Base-by-base conservation (phyloP, 2,888 invertebrate species). In the Priapulus caudatus region DNA sequence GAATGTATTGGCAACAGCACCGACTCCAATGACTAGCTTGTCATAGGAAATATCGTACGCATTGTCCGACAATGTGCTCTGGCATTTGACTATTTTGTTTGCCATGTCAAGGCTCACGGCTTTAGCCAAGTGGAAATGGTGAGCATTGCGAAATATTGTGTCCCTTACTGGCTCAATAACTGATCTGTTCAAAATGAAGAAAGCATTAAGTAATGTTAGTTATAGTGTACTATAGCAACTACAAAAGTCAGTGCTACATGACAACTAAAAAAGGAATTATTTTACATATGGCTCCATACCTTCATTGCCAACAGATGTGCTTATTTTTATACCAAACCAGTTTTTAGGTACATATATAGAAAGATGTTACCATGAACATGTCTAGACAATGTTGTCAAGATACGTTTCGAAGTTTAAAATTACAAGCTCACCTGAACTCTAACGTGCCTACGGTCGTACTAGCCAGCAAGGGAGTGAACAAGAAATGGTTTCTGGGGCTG, bases 381-480 rank as follows among this genome's bases (percentile, higher is more conserved):
- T n/a, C n/a, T n/a, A n/a, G n/a, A n/a, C n/a, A n/a, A n/a, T n/a
- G n/a, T n/a, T n/a, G n/a, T n/a, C n/a, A n/a, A n/a, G n/a, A n/a
- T n/a, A n/a, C n/a, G n/a, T n/a, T n/a, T n/a, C n/a, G n/a, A n/a
- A n/a, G n/a, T n/a, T n/a, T n/a, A n/a, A n/a, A n/a, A n/a, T n/a
- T n/a, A n/a, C n/a, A n/a, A n/a, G n/a, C n/a, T 49, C 45, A 66
- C 67, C 68, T 64, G 58, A 69, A 68, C 52, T 68, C 72, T 5
- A 72, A 57, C 1, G 72, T 72, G 23, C 72, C 72, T 16, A 72
- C 72, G 22, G 72, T 72, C 2, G 72, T 72, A 53, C 71, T 71
- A 49, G 66, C 64, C 15, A 72, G 61, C 3, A 72, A 59, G 2
- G 72, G 72, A 3, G 72, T 72, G 59, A 72, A 72, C 47, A 72